Evolutionary conservation across 2,113 vertebrate genomes (phyloP).

Genomic region (Alligator sinensis): DNA sequence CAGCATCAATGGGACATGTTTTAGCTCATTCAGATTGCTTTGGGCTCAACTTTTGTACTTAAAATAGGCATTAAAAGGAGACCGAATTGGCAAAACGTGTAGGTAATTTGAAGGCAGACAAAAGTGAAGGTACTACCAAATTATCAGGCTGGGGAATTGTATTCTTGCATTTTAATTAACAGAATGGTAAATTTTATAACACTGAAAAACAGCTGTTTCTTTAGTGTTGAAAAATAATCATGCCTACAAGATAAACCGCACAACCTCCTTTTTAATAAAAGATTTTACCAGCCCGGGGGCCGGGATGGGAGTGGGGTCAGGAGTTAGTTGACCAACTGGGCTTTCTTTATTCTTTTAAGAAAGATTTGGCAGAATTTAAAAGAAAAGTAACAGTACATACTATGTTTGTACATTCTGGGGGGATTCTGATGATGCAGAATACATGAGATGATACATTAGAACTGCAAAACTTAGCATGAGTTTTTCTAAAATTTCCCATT

Average conservation of each 20-base stretch:
- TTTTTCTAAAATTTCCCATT: not conserved
- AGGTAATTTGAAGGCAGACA: not conserved
- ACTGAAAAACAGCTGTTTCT: not conserved
- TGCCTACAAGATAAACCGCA: not conserved
- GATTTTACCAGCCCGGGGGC: too few relatives aligned
- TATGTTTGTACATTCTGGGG: not conserved
- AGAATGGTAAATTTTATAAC: not conserved
- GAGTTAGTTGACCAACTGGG: too few relatives aligned
- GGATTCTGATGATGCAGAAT: not conserved
- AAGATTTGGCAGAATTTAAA: too few relatives aligned
- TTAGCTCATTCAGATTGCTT: not conserved
- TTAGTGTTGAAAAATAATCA: not conserved
- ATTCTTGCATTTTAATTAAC: not conserved
- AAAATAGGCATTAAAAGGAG: not conserved
- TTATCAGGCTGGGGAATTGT: not conserved
- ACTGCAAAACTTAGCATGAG: not conserved
- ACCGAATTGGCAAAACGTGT: not conserved
- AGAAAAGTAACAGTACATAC: not conserved
- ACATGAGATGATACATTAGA: not conserved
- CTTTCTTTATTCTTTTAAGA: too few relatives aligned
- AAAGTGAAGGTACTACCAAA: not conserved
- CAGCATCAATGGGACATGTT: not conserved
- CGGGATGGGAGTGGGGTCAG: too few relatives aligned
- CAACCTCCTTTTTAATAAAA: not conserved
- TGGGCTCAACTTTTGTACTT: not conserved